Percentiles rank a stretch among this genome's conserved stretches.
These are phyloP conservation scores for Centropus unirufus DNA, from an alignment of 2,113 vertebrate genomes.

Conservation along the genomic window DNA sequence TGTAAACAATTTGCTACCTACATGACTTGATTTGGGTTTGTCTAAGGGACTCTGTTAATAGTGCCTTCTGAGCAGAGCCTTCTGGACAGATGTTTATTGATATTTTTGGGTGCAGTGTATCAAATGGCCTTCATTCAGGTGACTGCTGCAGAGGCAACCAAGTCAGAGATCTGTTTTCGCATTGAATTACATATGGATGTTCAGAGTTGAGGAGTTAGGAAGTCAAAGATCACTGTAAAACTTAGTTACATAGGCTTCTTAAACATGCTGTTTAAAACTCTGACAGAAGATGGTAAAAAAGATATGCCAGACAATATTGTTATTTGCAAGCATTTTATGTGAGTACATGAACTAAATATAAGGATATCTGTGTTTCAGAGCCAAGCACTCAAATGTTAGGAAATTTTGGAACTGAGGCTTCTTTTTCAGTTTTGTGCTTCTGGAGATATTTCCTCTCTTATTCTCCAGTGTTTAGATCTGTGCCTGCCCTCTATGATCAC, in stretches of 20 bases:
- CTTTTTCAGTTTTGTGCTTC: neutral
- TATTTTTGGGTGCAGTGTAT: neutral
- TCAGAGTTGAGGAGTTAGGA: neutral
- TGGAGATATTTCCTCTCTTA: neutral
- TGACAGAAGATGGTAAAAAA: neutral
- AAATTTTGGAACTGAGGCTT: neutral
- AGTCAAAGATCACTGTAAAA: neutral
- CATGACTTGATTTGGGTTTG: neutral
- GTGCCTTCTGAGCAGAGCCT: neutral
- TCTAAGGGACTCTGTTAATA: neutral
- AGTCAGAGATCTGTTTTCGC: neutral
- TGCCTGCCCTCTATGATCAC: neutral
- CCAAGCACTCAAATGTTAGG: neutral
- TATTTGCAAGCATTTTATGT: neutral
- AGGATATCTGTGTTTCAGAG: neutral
- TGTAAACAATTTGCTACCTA: neutral
- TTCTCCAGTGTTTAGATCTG: neutral
- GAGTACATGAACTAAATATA: neutral
- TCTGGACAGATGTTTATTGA: neutral
- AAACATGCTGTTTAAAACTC: neutral
- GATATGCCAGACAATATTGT: accelerated
- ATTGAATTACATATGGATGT: neutral
- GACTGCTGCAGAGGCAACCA: neutral
- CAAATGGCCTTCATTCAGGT: neutral
- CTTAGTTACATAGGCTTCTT: neutral